phyloP scores from a whole-genome alignment of 2,113 vertebrate species.

The Daubentonia madagascariensis region DNA sequence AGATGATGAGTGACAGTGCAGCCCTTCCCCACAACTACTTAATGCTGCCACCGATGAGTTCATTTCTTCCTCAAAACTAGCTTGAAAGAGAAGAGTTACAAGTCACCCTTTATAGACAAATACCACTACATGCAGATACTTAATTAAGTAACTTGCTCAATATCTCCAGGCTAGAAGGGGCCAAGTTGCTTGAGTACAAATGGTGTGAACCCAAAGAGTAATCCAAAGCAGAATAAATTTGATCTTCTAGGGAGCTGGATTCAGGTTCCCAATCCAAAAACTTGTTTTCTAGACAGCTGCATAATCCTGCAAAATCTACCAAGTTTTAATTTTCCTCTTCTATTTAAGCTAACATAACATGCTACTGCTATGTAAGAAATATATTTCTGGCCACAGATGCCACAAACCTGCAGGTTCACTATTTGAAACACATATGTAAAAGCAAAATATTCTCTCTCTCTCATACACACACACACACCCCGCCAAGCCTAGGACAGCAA shows the following conservation, averaged over 20 bases:
- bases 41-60: neutral
- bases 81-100: neutral
- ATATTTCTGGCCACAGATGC: neutral
- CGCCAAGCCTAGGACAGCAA: neutral
- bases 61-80: neutral
- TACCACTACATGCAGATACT: neutral
- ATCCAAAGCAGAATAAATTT: neutral
- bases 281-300: neutral
- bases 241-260: neutral
- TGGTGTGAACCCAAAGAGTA: neutral
- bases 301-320: neutral
- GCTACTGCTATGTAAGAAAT: neutral
- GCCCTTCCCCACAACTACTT: neutral
- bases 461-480: neutral
- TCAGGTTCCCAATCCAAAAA: neutral
- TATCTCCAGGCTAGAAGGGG: neutral
- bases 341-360: neutral
- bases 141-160: neutral
- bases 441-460: neutral
- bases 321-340: neutral
- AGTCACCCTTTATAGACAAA: neutral
- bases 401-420: neutral
- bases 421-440: neutral
- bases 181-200: neutral
- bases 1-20: neutral